Conservation (phyloP, 2,113 vertebrate genomes). For the Melanostigma gelatinosum region DNA sequence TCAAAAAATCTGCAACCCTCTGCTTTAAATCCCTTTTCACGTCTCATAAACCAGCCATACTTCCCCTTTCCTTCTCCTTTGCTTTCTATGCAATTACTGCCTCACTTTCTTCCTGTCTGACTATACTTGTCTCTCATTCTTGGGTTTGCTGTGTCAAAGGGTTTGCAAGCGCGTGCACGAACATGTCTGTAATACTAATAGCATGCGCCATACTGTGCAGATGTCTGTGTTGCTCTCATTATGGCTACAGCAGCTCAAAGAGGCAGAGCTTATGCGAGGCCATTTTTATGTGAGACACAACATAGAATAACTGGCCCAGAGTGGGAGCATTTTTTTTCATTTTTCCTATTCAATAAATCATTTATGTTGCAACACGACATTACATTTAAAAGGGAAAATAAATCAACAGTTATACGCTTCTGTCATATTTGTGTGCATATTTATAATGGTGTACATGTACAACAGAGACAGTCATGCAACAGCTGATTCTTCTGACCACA, state of each 20-base stretch:
- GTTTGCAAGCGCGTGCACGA: constrained; percentile 5
- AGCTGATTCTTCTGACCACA: constrained; percentile 48
- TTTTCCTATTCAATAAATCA: constrained; percentile 36
- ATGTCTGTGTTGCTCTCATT: constrained; percentile 66
- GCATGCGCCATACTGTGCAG: constrained; percentile 59
- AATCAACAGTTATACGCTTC: constrained; percentile 7
- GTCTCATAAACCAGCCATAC: constrained; percentile 30
- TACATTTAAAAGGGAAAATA: constrained; percentile 1
- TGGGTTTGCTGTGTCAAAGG: constrained; percentile 20
- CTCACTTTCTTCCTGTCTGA: constrained; percentile 7
- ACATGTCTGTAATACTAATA: constrained; percentile 63
- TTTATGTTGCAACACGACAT: constrained; percentile 25
- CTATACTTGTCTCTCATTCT: constrained; percentile 23
- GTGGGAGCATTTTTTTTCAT: constrained; percentile 32
- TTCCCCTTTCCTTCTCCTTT: constrained; percentile 10
- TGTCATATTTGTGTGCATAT: constrained; percentile 22
- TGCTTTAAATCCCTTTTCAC: constrained; percentile 36
- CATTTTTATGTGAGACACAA: constrained; percentile 64
- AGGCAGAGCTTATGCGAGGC: constrained; percentile 46
- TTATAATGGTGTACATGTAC: neutral
- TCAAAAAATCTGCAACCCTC: constrained; percentile 21
- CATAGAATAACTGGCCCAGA: constrained; percentile 51
- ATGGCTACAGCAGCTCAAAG: constrained; percentile 51
- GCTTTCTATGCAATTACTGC: constrained; percentile 14
- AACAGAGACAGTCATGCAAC: constrained; percentile 29